A percentile compares a stretch with the other conserved stretches of the same genome.
phyloP scores from a whole-genome alignment of 2,113 vertebrate genomes.

The Danio rerio region DNA sequence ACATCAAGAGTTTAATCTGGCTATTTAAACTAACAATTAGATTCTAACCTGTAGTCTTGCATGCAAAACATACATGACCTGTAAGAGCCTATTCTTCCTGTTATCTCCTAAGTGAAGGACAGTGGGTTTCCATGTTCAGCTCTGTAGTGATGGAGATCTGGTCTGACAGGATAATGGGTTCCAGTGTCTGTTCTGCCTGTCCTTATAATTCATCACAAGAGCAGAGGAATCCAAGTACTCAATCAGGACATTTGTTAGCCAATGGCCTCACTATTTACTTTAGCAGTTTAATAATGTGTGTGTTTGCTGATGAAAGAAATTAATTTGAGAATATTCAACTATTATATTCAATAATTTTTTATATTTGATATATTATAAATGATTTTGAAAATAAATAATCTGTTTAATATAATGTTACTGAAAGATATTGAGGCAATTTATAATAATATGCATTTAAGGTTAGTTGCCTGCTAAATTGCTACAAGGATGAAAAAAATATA shows the following conservation, averaged over 20 bases:
- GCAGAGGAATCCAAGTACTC: neutral
- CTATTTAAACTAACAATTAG: neutral
- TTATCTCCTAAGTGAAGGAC: slow-evolving; percentile 64
- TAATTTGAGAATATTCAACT: too few species aligned
- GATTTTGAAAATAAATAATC: too few species aligned
- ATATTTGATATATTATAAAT: too few species aligned
- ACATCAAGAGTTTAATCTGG: neutral
- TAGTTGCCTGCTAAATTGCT: too few species aligned
- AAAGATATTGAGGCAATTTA: too few species aligned
- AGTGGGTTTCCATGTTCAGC: slow-evolving; percentile 72
- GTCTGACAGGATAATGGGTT: slow-evolving; percentile 60
- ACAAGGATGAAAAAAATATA: too few species aligned
- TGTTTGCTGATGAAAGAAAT: neutral
- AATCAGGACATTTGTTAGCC: neutral
- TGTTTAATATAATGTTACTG: too few species aligned
- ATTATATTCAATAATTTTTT: too few species aligned
- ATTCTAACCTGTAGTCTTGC: neutral
- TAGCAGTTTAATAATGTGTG: neutral
- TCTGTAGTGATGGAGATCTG: slow-evolving; percentile 74
- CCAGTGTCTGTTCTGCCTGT: slow-evolving; percentile 41
- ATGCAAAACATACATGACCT: neutral
- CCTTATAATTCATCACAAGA: slow-evolving; percentile 51
- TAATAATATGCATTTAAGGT: too few species aligned
- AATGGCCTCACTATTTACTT: neutral
- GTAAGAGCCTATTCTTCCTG: slow-evolving; percentile 37